Conservation (phyloP, 2,113 vertebrate genomes). For the Dascyllus trimaculatus region DNA sequence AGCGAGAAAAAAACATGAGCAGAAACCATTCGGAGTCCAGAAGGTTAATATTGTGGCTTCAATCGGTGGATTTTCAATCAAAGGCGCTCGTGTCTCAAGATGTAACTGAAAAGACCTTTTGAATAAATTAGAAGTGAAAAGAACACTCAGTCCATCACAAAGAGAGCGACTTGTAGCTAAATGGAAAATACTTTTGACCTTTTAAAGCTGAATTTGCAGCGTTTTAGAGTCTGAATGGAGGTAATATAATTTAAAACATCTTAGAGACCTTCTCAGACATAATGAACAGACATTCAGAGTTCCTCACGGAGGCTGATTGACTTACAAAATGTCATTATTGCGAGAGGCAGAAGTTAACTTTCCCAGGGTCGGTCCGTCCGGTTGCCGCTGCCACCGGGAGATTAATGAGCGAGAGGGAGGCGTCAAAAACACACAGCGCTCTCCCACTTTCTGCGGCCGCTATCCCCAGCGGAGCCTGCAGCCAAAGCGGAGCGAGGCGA, state of each 20-base stretch:
- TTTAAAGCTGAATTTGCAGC: background rate
- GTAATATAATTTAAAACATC: background rate
- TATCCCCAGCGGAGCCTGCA: slow-evolving; percentile 18
- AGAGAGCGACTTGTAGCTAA: too few species aligned
- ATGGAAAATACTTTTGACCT: too few species aligned
- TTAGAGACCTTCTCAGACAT: background rate
- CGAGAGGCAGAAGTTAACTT: slow-evolving; percentile 7
- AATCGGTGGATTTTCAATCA: too few species aligned
- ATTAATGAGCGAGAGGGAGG: slow-evolving; percentile 38
- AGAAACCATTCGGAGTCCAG: too few species aligned
- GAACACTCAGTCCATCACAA: too few species aligned
- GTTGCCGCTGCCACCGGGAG: slow-evolving; percentile 6
- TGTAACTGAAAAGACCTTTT: too few species aligned
- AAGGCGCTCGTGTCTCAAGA: too few species aligned
- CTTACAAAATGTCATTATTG: background rate
- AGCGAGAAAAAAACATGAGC: too few species aligned
- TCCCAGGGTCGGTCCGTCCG: background rate
- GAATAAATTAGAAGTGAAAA: too few species aligned
- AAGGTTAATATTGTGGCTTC: too few species aligned
- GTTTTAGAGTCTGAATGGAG: background rate
- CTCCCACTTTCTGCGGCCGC: slow-evolving; percentile 20
- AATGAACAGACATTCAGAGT: too few species aligned
- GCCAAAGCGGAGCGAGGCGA: slow-evolving; percentile 46
- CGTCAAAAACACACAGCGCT: background rate
- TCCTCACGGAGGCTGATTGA: background rate